Percentiles rank a stretch among this genome's conserved stretches.
phyloP scores from a whole-genome alignment of 2,797 vertebrate genomes.

The Neomorphus geoffroyi region DNA sequence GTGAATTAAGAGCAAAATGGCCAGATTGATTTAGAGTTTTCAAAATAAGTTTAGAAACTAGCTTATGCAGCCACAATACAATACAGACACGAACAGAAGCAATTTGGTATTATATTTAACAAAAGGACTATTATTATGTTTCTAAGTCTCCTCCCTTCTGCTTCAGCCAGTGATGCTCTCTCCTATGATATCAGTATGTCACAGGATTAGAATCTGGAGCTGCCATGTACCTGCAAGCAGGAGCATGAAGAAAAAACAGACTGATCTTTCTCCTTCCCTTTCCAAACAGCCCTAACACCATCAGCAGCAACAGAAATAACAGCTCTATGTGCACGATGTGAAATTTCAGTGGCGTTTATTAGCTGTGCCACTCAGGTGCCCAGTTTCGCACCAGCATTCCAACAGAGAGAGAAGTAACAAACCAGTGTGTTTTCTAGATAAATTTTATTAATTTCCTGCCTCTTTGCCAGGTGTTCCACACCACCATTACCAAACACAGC shows the following conservation, averaged over 20 bases:
- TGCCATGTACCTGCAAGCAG: fast-evolving
- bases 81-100: not conserved
- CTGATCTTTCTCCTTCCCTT: not conserved
- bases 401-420: not conserved
- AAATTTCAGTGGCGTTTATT: fast-evolving
- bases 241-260: not conserved
- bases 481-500: not conserved
- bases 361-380: not conserved
- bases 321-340: fast-evolving
- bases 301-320: not conserved
- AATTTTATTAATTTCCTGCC: not conserved
- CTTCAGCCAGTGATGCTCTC: not conserved
- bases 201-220: not conserved
- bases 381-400: not conserved
- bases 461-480: not conserved
- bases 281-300: not conserved
- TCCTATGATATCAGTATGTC: fast-evolving
- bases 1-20: not conserved
- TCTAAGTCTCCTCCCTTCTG: not conserved
- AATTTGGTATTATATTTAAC: not conserved
- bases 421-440: fast-evolving
- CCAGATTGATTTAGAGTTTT: not conserved
- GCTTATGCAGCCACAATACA: not conserved
- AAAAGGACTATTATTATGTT: not conserved
- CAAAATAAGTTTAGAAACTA: not conserved